Percentiles rank a stretch among this genome's conserved stretches.
phyloP scores from a whole-genome alignment of 2,888 invertebrate genomes.

The Perizoma flavofasciatum region DNA sequence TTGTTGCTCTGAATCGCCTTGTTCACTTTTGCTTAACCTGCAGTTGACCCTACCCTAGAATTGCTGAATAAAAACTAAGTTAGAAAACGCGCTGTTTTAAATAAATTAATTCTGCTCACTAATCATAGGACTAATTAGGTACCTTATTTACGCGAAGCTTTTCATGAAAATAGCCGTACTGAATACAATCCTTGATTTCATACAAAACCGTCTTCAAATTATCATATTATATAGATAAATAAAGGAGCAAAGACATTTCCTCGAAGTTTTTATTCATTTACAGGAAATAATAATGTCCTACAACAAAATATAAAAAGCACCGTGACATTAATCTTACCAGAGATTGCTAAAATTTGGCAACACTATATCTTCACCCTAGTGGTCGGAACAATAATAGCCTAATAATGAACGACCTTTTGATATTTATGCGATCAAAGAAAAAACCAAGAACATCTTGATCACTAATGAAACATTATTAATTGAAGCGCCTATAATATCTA shows the following conservation, averaged over 20 bases:
- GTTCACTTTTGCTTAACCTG: conserved; percentile 46
- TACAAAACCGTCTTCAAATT: too few species aligned
- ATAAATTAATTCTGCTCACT: too few species aligned
- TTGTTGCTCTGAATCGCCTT: conserved; percentile 63
- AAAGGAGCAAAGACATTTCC: too few species aligned
- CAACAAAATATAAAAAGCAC: too few species aligned
- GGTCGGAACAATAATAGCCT: neutral
- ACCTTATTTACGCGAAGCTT: too few species aligned
- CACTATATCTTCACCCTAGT: neutral
- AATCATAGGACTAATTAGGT: too few species aligned
- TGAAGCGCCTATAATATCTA: conserved; percentile 8
- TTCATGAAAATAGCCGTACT: too few species aligned
- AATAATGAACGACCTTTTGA: neutral
- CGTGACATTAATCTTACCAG: neutral
- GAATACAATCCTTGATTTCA: too few species aligned
- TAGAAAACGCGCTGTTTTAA: conserved; percentile 2
- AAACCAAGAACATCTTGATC: conserved; percentile 9
- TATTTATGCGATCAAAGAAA: neutral
- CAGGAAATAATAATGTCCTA: too few species aligned
- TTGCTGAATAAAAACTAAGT: conserved; percentile 19
- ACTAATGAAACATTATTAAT: conserved; percentile 21
- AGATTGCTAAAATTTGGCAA: too few species aligned
- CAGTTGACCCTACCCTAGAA: conserved; percentile 20
- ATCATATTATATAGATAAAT: too few species aligned
- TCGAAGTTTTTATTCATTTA: too few species aligned